phyloP scores from a whole-genome alignment of 2,113 vertebrate species.

The Ceyx margarethae region DNA sequence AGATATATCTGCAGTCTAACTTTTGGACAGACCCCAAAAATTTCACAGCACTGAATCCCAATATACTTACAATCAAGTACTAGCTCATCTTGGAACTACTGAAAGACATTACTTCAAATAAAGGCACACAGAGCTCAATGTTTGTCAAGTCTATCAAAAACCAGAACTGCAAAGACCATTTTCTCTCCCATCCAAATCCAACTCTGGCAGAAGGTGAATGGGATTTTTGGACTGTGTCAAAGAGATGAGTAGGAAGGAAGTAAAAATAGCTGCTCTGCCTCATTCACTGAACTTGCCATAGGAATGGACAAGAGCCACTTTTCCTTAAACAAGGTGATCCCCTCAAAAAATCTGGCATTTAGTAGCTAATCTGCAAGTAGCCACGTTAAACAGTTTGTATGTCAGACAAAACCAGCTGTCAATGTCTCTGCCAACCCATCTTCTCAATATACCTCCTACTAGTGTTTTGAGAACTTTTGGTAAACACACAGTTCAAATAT shows the following conservation, averaged over 20 bases:
- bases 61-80: neutral
- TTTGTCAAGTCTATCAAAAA: neutral
- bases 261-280: neutral
- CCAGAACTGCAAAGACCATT: neutral
- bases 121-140: neutral
- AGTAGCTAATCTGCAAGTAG: neutral
- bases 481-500: neutral
- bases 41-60: neutral
- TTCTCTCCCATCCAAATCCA: neutral
- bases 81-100: neutral
- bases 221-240: neutral
- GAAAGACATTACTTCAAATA: neutral
- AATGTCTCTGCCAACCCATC: neutral
- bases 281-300: neutral
- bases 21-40: neutral
- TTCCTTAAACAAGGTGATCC: conserved; percentile 10
- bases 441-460: neutral
- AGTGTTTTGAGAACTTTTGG: neutral
- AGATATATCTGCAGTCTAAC: neutral
- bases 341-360: neutral
- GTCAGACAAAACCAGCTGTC: conserved; percentile 30
- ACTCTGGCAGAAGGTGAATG: neutral
- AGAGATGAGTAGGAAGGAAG: neutral
- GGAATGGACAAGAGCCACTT: neutral
- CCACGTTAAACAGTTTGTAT: conserved; percentile 17